Evolutionary conservation across 2,113 vertebrate genomes (phyloP).

Genomic region (Cacatua alba): DNA sequence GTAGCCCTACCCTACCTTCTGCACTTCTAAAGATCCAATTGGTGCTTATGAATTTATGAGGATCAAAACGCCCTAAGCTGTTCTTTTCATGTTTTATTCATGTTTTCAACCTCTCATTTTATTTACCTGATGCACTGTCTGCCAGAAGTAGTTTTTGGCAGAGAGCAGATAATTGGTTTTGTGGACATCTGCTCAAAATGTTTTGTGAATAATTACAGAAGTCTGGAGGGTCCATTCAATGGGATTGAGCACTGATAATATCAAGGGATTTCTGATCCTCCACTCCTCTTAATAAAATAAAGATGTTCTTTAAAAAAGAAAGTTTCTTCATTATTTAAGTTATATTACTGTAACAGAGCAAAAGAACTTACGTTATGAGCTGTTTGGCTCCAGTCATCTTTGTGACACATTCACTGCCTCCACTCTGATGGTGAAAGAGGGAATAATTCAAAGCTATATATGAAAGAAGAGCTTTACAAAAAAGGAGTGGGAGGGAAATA

Average conservation of each 20-base stretch:
- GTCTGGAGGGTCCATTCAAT: slow-evolving; percentile 17
- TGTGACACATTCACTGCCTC: neutral
- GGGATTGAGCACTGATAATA: neutral
- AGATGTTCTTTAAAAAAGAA: neutral
- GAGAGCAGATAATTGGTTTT: slow-evolving; percentile 59
- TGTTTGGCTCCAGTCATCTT: neutral
- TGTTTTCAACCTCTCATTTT: slow-evolving; percentile 44
- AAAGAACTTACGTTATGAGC: neutral
- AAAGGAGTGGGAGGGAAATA: neutral
- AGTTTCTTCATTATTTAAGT: neutral
- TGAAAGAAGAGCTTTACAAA: neutral
- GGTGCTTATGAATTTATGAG: neutral
- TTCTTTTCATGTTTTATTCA: slow-evolving; percentile 51
- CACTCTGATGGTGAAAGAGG: neutral
- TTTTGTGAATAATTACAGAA: slow-evolving; percentile 51
- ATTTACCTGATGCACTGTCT: slow-evolving; percentile 50
- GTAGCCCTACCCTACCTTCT: neutral
- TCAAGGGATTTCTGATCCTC: neutral
- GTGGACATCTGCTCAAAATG: slow-evolving; percentile 59
- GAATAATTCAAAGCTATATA: neutral
- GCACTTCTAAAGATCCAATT: neutral
- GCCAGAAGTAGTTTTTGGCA: slow-evolving; percentile 55
- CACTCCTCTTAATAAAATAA: neutral
- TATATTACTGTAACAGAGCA: neutral
- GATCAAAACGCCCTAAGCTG: slow-evolving; percentile 18